phyloP scores from a whole-genome alignment of 2,888 invertebrate genomes.

The Melanostoma mellinum region DNA sequence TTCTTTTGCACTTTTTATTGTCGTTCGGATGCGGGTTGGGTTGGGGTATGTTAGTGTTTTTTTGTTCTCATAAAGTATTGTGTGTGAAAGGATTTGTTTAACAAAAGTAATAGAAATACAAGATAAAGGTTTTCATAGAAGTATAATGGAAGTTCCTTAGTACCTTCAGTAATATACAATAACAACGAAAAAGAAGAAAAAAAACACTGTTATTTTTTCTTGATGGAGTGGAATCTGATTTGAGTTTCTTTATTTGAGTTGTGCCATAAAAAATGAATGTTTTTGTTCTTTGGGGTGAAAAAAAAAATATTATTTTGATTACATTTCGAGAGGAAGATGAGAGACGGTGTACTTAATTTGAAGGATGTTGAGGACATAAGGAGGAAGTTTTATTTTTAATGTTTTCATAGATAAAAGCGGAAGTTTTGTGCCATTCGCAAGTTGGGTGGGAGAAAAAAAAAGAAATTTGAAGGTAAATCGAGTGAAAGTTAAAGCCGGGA shows the following conservation, averaged over 20 bases:
- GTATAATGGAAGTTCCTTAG: conserved; percentile 63
- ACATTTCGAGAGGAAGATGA: conserved; percentile 41
- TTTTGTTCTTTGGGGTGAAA: conserved; percentile 18
- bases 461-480: too few relatives aligned
- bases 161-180: neutral
- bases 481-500: too few relatives aligned
- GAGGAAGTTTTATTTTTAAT: conserved; percentile 5
- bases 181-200: neutral
- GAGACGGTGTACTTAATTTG: conserved; percentile 22
- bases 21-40: neutral
- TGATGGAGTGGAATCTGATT: conserved; percentile 66
- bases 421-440: too few relatives aligned
- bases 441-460: too few relatives aligned
- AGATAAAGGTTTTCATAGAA: conserved; percentile 57
- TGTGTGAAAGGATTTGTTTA: conserved; percentile 59
- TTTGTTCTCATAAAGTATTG: conserved; percentile 46
- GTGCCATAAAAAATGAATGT: neutral
- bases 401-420: too few relatives aligned
- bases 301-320: conserved; percentile 67
- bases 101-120: conserved; percentile 39
- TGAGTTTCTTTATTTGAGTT: conserved; percentile 56
- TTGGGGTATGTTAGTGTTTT: conserved; percentile 10
- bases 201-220: conserved; percentile 26
- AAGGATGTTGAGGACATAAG: conserved; percentile 2
- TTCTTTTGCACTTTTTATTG: neutral